Base-by-base conservation (phyloP, 2,888 invertebrate genomes). In the Heliconius ethilla region DNA sequence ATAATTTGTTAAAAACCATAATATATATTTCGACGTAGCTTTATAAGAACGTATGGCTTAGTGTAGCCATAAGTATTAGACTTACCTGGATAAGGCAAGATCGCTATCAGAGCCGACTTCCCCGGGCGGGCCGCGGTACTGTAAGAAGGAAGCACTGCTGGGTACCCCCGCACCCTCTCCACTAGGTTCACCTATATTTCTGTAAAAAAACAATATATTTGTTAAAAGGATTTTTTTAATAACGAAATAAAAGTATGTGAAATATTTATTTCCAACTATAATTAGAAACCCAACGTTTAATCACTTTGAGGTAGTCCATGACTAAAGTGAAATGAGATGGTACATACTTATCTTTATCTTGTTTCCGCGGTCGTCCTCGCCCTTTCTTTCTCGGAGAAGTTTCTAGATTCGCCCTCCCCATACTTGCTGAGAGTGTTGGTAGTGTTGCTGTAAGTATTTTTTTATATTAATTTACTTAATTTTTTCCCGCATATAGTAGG, bases 91-190 rank as follows among this genome's bases (percentile, higher is more conserved):
- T 18, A 91, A 85, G 5, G 92, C 93, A 59, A 92, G 84, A 81
- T 94, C 94, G 75, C 94, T 94, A 83, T 95, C 95, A 18, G 94
- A 93, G 78, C 94, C 94, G 22, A 92, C 94, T 78, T 95, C 95
- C 3, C 94, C 92, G 1, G 92, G 91, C 55, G 93, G 92, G 0
- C 95, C 95, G 73, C 95, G 91, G 87, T 95, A 95, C 85, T 94
- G 94, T 81, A 94, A 86, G 87, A 95, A 95, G 27, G 95, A 93
- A 1, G 94, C 94, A 1, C 81, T 79, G 11, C 81, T 77, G 2
- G 94, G 90, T 37, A 94, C 94, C 2, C 92, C 89, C 45, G 91
- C 40, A 89, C 87, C 85, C 27, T 90, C 90, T 22, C 84, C 84
- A 45, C 90, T 90, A 13, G 84, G 83, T 45, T 84, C 83, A 65